phyloP scores from a whole-genome alignment of 2,888 invertebrate genomes.

The Orchestes rusci region DNA sequence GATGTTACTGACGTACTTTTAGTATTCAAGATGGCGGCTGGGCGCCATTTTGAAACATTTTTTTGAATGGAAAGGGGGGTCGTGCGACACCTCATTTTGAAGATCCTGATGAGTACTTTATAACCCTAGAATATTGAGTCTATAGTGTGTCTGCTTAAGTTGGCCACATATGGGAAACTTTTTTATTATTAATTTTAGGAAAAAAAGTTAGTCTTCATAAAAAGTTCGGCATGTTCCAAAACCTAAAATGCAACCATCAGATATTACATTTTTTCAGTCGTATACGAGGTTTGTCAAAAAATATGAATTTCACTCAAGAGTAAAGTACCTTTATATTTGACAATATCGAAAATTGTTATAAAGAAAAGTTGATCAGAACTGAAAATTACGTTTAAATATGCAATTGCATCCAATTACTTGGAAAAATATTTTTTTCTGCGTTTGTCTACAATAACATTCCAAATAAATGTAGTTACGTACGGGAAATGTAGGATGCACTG shows the following conservation, averaged over 20 bases:
- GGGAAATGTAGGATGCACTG: not conserved
- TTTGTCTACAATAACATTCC: not conserved
- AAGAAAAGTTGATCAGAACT: not conserved
- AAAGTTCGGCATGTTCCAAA: not conserved
- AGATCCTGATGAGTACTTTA: too few species aligned
- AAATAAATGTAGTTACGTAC: not conserved
- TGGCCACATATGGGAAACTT: not conserved
- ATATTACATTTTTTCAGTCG: not conserved
- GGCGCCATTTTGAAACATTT: too few species aligned
- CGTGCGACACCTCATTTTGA: too few species aligned
- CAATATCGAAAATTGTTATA: not conserved
- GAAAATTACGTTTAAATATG: not conserved
- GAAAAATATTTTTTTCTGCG: not conserved
- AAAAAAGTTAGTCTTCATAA: not conserved
- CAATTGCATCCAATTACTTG: not conserved
- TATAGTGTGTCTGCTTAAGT: too few species aligned
- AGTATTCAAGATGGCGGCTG: too few species aligned
- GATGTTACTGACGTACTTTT: too few species aligned
- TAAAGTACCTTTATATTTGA: too few species aligned
- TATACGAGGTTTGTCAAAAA: not conserved
- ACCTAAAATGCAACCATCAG: not conserved
- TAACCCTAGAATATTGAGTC: too few species aligned
- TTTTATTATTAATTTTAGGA: not conserved
- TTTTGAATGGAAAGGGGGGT: too few species aligned
- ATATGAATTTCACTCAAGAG: not conserved